phyloP scores from a whole-genome alignment of 2,113 vertebrate genomes.

The Xyrauchen texanus region DNA sequence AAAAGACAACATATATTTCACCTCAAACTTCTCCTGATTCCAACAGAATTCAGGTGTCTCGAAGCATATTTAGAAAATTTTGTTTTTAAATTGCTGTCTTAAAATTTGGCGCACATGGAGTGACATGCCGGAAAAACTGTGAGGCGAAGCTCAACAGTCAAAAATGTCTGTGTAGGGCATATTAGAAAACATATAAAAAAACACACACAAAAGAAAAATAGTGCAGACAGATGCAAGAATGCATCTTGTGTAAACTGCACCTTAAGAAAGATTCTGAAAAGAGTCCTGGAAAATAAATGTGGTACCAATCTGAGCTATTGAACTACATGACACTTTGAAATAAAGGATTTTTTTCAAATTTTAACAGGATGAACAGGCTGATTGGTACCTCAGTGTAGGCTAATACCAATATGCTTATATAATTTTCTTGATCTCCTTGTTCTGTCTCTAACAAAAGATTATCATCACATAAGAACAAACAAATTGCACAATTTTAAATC shows the following conservation, averaged over 20 bases:
- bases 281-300: conserved; percentile 13
- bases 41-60: too few relatives aligned
- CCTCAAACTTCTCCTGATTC: background rate
- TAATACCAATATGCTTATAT: conserved; percentile 2
- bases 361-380: background rate
- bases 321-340: background rate
- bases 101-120: too few relatives aligned
- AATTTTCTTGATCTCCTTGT: background rate
- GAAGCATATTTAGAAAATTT: too few relatives aligned
- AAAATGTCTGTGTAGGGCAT: too few relatives aligned
- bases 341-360: conserved; percentile 1
- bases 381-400: background rate
- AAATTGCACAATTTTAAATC: conserved; percentile 26
- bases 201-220: too few relatives aligned
- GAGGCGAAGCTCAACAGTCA: too few relatives aligned
- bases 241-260: too few relatives aligned
- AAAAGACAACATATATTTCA: conserved; percentile 21
- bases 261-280: background rate
- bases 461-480: conserved; percentile 5
- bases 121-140: too few relatives aligned
- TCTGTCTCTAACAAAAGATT: conserved; percentile 12
- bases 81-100: too few relatives aligned
- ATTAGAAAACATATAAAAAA: too few relatives aligned
- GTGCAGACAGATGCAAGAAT: too few relatives aligned
- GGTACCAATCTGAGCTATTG: conserved; percentile 1